Evolutionary conservation across 1,140 invertebrate genomes (phyloP), one percentile per base, ranked within the genome.

Genomic region (Procambarus virginalis): DNA sequence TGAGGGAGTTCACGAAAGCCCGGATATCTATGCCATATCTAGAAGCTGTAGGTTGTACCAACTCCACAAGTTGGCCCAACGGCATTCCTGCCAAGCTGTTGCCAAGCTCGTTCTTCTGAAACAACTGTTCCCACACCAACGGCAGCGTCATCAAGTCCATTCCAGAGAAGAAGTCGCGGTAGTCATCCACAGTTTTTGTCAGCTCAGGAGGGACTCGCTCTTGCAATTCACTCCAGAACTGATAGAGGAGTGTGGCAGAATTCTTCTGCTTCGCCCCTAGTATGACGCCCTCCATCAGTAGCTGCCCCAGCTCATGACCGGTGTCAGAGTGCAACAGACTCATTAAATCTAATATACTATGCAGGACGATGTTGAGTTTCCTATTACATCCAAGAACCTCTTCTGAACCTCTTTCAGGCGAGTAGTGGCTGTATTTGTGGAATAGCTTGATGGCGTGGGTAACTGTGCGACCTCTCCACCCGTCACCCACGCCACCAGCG

Each of bases 11-110:
- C 3, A 90, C 75, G 20, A 90, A 68, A 9, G 82, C 76, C 14
- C 48, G 22, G 14, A 90, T 79, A 64, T 90, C 89, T 9, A 90
- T 80, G 3, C 89, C 89, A 17, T 90, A 90, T 22, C 34, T 90
- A 12, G 89, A 64, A 8, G 89, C 89, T 17, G 73, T 55, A 20
- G 89, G 89, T 60, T 90, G 89, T 20, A 90, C 34, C 60, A 90
- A 22, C 58, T 90, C 89, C 5, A 90, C 83, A 9, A 90, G 76
- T 34, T 90, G 89, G 6, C 89, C 89, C 76, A 90, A 17, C 14
- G 89, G 89, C n/a, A 90, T 22, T 3, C 34, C 76, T 1, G 89
- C 89, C 20, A 90, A 22, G 48, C 89, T 90, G 12, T 82, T 86
- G 34, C 84, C 84, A 0, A 86, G 49, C 9, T 76, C 77, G 58